Evolutionary conservation across 2,113 vertebrate species (phyloP), one percentile per base, ranked within the genome.

Genomic region (Callocephalon fimbriatum): DNA sequence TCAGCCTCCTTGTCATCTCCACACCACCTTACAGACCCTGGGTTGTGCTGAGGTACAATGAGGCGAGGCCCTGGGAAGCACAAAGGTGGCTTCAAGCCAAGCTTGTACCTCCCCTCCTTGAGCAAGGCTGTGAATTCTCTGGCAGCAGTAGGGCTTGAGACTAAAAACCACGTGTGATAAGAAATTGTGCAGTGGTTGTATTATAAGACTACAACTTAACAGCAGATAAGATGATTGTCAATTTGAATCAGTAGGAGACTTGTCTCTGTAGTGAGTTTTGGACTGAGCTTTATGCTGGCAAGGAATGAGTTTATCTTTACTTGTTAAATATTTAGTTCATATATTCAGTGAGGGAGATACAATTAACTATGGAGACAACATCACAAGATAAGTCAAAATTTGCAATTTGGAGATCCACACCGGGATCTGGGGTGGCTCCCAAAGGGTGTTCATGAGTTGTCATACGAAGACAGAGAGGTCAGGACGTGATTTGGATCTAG

Each of bases 1-100:
- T 77, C 63, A 90, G 21, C 18, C 11, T 74, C 15, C 16, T 23
- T 74, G 45, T 18, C 32, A 42, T 32, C 45, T 67, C 67, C 63
- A 14, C 0, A 1, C 3, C 26, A 22, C 31, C 4, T 37, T 31
- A 22, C 2, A 31, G 48, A 42, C 13, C 22, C 7, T 37, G 38
- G 19, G 14, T 47, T 42, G 19, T 73, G 45, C 66, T 45, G 59
- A 18, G 18, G 18, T 37, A 45, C 38, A 40, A 9, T 2, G 1
- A 81, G 37, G 6, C 0, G 2, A 53, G 22, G 45, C 29, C 42
- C 13, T 25, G 42, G n/a, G 7, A 40, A 65, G 17, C 38, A 89
- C 76, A 59, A 74, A 81, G 29, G 32, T 44, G 45, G 58, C 67
- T 40, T 66, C 56, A 12, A 77, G 50, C 44, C 74, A 67, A 72